Evolutionary conservation across 2,888 invertebrate genomes (phyloP).

Genomic region (Thymelicus acteon): DNA sequence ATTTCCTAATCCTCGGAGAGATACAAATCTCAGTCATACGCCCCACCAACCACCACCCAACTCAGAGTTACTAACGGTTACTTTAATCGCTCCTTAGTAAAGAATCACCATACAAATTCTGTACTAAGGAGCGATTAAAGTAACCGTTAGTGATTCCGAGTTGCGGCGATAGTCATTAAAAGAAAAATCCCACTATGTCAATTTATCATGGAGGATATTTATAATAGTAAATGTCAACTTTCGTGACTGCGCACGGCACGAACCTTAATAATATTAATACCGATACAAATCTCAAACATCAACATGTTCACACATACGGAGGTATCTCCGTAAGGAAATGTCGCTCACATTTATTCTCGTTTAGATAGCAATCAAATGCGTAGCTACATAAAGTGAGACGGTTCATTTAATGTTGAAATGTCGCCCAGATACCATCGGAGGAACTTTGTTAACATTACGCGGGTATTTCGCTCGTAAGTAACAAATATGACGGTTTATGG

Average conservation of each 20-base stretch:
- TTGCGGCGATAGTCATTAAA: too few species aligned
- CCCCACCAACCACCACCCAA: too few species aligned
- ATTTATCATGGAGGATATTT: not conserved
- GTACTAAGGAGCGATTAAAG: too few species aligned
- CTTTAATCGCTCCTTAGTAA: too few species aligned
- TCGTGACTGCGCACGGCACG: not conserved
- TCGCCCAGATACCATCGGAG: conserved; percentile 45
- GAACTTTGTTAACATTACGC: conserved; percentile 38
- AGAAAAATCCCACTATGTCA: not conserved
- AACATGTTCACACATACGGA: conserved; percentile 27
- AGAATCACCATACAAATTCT: too few species aligned
- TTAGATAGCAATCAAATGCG: conserved; percentile 19
- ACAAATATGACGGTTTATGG: not conserved
- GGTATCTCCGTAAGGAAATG: conserved; percentile 20
- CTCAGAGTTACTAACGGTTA: too few species aligned
- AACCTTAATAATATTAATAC: not conserved
- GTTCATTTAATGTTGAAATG: conserved; percentile 40
- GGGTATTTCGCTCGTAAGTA: not conserved
- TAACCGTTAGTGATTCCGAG: too few species aligned
- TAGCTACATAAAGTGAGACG: conserved; percentile 8
- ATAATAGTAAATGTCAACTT: not conserved
- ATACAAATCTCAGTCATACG: not conserved
- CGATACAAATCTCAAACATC: conserved; percentile 22
- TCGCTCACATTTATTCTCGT: conserved; percentile 21
- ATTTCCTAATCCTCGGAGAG: not conserved